Conservation (phyloP, 64 coral and sea anemone species). For the Exaiptasia diaphana region DNA sequence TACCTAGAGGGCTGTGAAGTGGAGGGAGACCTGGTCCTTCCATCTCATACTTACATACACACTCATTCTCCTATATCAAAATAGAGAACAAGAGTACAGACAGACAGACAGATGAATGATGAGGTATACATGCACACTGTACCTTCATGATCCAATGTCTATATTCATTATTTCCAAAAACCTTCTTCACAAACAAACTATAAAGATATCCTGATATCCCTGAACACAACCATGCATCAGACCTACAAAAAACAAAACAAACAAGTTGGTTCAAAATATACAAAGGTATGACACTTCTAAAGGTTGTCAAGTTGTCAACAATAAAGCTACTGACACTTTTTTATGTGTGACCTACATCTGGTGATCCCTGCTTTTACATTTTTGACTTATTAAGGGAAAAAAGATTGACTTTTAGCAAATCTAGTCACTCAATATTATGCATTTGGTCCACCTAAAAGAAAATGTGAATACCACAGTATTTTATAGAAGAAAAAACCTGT, state of each 20-base stretch:
- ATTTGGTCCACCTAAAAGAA: too few relatives aligned
- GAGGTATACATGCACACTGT: neutral
- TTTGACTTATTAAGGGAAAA: too few relatives aligned
- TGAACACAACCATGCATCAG: conserved; percentile 80
- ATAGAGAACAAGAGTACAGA: neutral
- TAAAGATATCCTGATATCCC: conserved; percentile 89
- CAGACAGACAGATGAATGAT: neutral
- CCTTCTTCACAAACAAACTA: conserved; percentile 91
- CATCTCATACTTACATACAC: conserved; percentile 91
- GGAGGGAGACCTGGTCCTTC: conserved; percentile 81
- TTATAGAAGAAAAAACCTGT: too few relatives aligned
- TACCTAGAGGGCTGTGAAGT: conserved; percentile 47
- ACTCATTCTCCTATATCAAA: conserved; percentile 67
- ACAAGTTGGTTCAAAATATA: too few relatives aligned
- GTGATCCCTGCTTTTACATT: too few relatives aligned
- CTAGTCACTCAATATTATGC: too few relatives aligned
- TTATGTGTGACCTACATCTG: too few relatives aligned
- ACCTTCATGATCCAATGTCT: conserved; percentile 86
- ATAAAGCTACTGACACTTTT: too few relatives aligned
- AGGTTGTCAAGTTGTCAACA: too few relatives aligned
- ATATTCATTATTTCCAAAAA: conserved; percentile 96
- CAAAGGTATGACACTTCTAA: too few relatives aligned
- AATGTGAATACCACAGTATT: too few relatives aligned
- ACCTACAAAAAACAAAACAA: conserved; percentile 43
- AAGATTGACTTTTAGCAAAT: too few relatives aligned